These are phyloP conservation scores for Dendrolimus houi DNA, from an alignment of 2,888 invertebrate species.

Conservation along the genomic window DNA sequence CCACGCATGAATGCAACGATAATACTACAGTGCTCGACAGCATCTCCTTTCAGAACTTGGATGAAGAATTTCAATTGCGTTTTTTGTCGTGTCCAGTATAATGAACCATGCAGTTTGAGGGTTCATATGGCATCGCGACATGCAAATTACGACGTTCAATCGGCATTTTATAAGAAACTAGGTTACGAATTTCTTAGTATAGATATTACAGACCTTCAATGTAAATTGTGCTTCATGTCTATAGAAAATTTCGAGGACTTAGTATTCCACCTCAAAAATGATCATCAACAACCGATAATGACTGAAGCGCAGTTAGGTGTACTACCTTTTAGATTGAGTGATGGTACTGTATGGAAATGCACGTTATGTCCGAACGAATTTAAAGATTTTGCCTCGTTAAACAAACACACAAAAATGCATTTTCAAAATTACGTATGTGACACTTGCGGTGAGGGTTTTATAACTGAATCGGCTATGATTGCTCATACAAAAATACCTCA, in stretches of 20 bases:
- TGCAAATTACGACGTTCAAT: conserved; percentile 53
- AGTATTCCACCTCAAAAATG: conserved; percentile 53
- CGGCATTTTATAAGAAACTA: conserved; percentile 63
- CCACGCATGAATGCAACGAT: conserved; percentile 61
- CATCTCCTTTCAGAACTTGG: conserved; percentile 63
- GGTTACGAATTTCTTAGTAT: conserved; percentile 63
- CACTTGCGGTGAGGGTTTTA: conserved; percentile 65
- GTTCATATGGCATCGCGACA: conserved; percentile 50
- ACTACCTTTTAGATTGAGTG: conserved; percentile 53
- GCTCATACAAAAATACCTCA: conserved; percentile 65
- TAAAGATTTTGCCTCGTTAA: conserved; percentile 58
- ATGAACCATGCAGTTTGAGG: conserved; percentile 49
- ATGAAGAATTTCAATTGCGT: conserved; percentile 64
- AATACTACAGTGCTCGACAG: conserved; percentile 60
- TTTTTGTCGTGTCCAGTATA: conserved; percentile 59
- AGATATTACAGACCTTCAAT: conserved; percentile 62
- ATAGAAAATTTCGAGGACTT: conserved; percentile 48
- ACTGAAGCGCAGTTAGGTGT: conserved; percentile 58
- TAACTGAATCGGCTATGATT: conserved; percentile 63
- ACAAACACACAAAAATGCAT: conserved; percentile 60
- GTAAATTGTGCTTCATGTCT: conserved; percentile 56
- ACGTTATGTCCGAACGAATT: conserved; percentile 62
- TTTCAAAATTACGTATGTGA: conserved; percentile 69
- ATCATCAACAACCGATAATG: conserved; percentile 56
- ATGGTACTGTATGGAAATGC: conserved; percentile 61